Percentiles rank a stretch among this genome's conserved stretches.
Evolutionary conservation across 2,113 vertebrate genomes (phyloP).

Genomic region (Perccottus glenii): DNA sequence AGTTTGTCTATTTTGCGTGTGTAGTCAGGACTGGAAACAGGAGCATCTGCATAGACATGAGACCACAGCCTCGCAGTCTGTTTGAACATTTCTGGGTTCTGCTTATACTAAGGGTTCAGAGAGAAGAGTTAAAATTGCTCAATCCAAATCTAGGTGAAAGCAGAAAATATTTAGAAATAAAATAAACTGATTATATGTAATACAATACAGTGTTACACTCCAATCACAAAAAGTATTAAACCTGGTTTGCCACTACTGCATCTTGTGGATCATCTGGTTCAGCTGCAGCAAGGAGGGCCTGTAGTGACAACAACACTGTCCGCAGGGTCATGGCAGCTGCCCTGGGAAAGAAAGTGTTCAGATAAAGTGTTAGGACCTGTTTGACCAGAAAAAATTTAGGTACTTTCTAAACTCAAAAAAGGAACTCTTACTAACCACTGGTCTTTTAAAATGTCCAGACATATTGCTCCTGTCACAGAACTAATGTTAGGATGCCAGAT

Average conservation of each 20-base stretch:
- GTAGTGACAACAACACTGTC: slow-evolving; percentile 95
- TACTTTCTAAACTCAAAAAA: neutral
- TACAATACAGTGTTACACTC: neutral
- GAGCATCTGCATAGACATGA: slow-evolving; percentile 94
- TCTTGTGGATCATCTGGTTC: slow-evolving; percentile 98
- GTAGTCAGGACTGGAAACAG: slow-evolving; percentile 95
- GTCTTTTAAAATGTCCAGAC: slow-evolving; percentile 99
- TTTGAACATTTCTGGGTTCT: slow-evolving; percentile 99
- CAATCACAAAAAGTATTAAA: slow-evolving; percentile 52
- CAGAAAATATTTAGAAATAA: slow-evolving; percentile 4
- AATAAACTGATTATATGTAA: too few relatives aligned
- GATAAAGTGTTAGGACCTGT: neutral
- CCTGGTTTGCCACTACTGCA: slow-evolving; percentile 98
- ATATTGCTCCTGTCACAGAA: slow-evolving; percentile 98
- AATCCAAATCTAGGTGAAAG: neutral
- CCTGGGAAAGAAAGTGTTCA: slow-evolving; percentile 73
- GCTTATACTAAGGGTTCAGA: slow-evolving; percentile 88
- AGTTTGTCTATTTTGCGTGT: slow-evolving; percentile 99
- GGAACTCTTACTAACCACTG: slow-evolving; percentile 88
- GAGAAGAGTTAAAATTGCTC: neutral
- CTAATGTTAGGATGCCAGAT: slow-evolving; percentile 99
- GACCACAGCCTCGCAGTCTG: slow-evolving; percentile 98
- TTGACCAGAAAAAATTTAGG: neutral
- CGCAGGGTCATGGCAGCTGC: slow-evolving; percentile 97
- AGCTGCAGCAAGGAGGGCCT: slow-evolving; percentile 94